phyloP scores from a whole-genome alignment of 2,113 vertebrate genomes.

The Sphyrna mokarran region DNA sequence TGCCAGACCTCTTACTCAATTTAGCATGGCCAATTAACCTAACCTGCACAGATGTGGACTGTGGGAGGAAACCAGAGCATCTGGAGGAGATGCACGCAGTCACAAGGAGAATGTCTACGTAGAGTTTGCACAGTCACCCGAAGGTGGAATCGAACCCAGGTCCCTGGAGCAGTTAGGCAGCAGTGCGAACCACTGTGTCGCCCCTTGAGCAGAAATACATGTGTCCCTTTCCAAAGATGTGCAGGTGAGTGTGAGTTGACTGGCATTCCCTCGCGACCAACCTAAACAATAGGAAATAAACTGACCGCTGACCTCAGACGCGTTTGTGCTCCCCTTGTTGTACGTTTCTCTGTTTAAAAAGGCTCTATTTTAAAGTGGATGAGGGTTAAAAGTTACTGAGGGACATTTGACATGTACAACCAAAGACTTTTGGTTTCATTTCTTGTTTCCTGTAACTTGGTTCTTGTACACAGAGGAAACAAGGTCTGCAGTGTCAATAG shows the following conservation, averaged over 20 bases:
- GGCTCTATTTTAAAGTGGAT: background rate
- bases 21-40: too few relatives aligned
- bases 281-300: background rate
- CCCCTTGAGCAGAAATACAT: background rate
- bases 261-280: background rate
- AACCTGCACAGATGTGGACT: too few relatives aligned
- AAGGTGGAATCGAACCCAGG: too few relatives aligned
- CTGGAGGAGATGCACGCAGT: too few relatives aligned
- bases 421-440: background rate
- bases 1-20: too few relatives aligned
- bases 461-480: background rate
- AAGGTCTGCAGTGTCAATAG: background rate
- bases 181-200: too few relatives aligned
- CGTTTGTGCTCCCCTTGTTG: background rate
- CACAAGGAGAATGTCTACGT: too few relatives aligned
- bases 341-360: background rate
- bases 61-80: too few relatives aligned
- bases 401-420: background rate
- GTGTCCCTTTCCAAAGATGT: background rate
- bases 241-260: background rate
- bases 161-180: too few relatives aligned
- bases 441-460: background rate
- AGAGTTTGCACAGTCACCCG: too few relatives aligned
- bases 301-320: background rate
- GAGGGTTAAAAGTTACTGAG: background rate